Conservation (phyloP, 2,113 vertebrate species). For the Martes martes region DNA sequence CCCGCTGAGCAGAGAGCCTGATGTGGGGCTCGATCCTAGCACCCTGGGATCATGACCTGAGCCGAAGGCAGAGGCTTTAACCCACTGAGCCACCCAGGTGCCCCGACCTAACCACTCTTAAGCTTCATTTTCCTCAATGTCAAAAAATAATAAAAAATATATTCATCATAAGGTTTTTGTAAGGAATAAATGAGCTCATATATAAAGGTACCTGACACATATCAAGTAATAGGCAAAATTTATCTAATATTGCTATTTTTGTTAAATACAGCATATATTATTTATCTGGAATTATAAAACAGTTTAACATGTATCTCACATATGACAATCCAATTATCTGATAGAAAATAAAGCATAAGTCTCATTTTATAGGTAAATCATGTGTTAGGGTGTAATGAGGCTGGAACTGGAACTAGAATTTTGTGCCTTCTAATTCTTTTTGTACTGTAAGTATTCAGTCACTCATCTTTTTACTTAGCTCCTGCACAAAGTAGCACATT, state of each 20-base stretch:
- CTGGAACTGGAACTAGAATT: neutral
- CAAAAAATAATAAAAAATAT: neutral
- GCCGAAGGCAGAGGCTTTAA: no score
- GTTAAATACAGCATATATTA: neutral
- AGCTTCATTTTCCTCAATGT: neutral
- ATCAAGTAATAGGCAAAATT: neutral
- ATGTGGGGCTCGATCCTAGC: no score
- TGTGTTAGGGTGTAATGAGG: neutral
- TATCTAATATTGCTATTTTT: neutral
- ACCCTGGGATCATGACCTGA: no score
- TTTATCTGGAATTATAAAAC: neutral
- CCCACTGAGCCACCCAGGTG: no score
- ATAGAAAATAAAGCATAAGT: neutral
- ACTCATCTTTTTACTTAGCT: neutral
- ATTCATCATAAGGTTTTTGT: neutral
- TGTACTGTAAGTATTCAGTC: neutral
- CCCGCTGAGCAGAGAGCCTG: no score
- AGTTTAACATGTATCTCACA: neutral
- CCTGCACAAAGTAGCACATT: neutral
- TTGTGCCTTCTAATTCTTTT: neutral
- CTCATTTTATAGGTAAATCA: neutral
- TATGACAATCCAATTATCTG: neutral
- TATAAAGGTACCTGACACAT: neutral
- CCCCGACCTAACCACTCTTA: neutral
- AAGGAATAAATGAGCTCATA: neutral